These are phyloP conservation scores for Druon quercuslanigerum DNA, from an alignment of 1,140 invertebrate genomes.

Conservation along the genomic window DNA sequence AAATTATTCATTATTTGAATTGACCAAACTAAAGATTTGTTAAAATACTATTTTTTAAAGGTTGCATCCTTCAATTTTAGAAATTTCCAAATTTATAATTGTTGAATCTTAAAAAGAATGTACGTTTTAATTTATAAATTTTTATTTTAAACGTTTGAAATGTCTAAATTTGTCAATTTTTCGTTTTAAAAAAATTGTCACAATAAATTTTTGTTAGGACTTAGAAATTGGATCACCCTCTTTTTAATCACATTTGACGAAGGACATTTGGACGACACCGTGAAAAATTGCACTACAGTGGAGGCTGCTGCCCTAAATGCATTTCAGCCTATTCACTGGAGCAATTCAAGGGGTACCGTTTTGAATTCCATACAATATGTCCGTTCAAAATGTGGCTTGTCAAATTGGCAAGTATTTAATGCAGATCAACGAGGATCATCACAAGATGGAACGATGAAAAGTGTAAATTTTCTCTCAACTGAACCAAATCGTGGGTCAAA, in stretches of 20 bases:
- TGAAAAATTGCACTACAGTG: conserved; percentile 60
- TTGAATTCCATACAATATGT: conserved; percentile 56
- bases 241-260: conserved; percentile 58
- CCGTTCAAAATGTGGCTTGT: conserved; percentile 62
- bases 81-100: no score
- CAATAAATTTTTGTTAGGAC: no score
- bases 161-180: no score
- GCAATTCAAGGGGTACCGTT: conserved; percentile 57
- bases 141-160: no score
- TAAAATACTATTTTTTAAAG: no score
- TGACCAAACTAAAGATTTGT: no score
- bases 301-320: conserved; percentile 60
- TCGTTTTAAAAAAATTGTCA: no score
- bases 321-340: conserved; percentile 60
- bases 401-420: conserved; percentile 67
- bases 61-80: no score
- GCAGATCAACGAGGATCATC: conserved; percentile 62
- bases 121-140: no score
- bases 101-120: no score
- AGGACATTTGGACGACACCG: conserved; percentile 61
- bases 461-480: not conserved
- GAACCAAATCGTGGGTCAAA: conserved; percentile 19
- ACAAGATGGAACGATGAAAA: conserved; percentile 51
- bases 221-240: no score
- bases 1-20: no score